A percentile compares a stretch with the other conserved stretches of the same genome.
Conservation (phyloP, 2,113 vertebrate species). For the Coracopsis vasa region DNA sequence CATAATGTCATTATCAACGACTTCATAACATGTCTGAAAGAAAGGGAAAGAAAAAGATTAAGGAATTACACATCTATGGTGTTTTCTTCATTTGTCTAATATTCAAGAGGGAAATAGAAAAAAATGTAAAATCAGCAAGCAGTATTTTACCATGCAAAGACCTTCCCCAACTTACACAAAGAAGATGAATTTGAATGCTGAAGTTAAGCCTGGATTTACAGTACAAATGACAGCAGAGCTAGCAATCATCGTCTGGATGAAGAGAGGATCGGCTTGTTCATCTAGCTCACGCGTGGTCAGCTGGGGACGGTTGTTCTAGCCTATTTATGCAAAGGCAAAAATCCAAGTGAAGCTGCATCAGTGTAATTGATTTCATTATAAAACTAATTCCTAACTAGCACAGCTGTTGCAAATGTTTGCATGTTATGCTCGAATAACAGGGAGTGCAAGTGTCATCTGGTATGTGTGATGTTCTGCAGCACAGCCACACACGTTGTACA, state of each 20-base stretch:
- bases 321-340: not conserved
- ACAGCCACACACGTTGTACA: accelerated
- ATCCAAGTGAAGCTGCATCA: not conserved
- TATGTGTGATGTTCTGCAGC: accelerated
- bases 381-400: not conserved
- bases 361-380: not conserved
- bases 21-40: not conserved
- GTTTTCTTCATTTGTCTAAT: not conserved
- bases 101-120: not conserved
- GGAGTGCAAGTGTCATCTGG: not conserved
- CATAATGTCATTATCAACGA: not conserved
- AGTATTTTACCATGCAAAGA: too few species aligned
- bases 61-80: not conserved
- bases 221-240: not conserved
- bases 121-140: not conserved
- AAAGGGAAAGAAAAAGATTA: not conserved
- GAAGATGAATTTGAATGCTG: not conserved
- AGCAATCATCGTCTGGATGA: not conserved
- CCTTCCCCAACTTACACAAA: not conserved
- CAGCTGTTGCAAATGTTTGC: not conserved
- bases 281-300: accelerated
- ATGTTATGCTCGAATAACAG: not conserved
- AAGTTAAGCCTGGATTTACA: not conserved
- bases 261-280: not conserved
- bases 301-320: not conserved